Evolutionary conservation across 1,140 invertebrate species (phyloP), one percentile per base, ranked within the genome.

Genomic region (Drosophila arizonae): DNA sequence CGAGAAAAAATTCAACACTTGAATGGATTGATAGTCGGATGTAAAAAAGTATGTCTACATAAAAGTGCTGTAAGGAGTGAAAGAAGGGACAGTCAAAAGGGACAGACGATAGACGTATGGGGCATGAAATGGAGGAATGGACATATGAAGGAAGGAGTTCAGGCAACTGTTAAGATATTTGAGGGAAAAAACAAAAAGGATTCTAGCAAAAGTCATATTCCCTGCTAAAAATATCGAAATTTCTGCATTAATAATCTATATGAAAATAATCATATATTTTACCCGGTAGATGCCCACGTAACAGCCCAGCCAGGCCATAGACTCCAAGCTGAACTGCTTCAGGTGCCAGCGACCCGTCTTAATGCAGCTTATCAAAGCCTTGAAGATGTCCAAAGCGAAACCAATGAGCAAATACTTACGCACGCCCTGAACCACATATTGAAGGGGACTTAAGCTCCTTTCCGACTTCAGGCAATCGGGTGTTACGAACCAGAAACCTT

Each of bases 231-330:
- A 24, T 24, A 24, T 24, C 21, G 1, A 24, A 2, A 24, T 24
- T 24, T 24, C 21, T 24, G 3, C 21, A 24, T 36, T 2, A 9
- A 36, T 8, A 10, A 36, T 6, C 1, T 39, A 39, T 15, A 45
- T 46, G 17, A 21, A 6, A 36, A 2, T 21, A 45, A 3, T 0
- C 36, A 11, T 39, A 13, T 26, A 50, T 17, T 13, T 65, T 66
- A 84, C 82, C 64, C 80, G 70, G 51, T 87, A 87, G 6, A 84
- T 57, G 26, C 72, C 77, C 17, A 82, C 67, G 45, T 84, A 87
- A 33, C 75, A 68, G 36, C 78, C 70, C 15, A 87, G 51, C 39
- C 74, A 76, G 6, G 70, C 62, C 24, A 57, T 73, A 13, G 78
- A 75, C 13, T 75, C 69, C 10, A 87, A 11, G 8, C 70, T 54